Evolutionary conservation across 2,888 invertebrate genomes (phyloP).

Genomic region (Subacronicta megacephala): DNA sequence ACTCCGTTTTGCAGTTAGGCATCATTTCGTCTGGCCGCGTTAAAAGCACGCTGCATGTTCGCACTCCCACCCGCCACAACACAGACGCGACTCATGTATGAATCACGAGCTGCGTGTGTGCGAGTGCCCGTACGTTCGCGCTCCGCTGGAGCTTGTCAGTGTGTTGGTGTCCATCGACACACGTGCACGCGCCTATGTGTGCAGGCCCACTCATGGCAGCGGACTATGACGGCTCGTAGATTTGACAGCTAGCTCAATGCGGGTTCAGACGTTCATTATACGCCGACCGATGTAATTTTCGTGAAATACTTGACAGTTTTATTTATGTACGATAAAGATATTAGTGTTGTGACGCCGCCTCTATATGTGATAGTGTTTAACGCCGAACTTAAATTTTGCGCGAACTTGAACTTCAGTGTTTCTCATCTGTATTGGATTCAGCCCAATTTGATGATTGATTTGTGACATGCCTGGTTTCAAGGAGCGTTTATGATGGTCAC

Average conservation of each 20-base stretch:
- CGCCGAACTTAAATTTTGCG: conserved; percentile 73
- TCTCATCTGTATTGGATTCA: conserved; percentile 58
- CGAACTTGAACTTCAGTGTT: conserved; percentile 78
- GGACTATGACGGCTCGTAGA: conserved; percentile 90
- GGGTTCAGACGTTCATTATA: conserved; percentile 89
- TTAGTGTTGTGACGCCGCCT: conserved; percentile 66
- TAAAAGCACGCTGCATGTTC: conserved; percentile 89
- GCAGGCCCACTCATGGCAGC: conserved; percentile 88
- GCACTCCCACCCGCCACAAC: conserved; percentile 88
- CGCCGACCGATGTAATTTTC: conserved; percentile 85
- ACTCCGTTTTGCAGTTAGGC: conserved; percentile 83
- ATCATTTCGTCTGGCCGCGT: conserved; percentile 88
- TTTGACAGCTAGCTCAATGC: conserved; percentile 90
- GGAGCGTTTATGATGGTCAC: conserved; percentile 83
- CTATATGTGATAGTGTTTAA: conserved; percentile 61
- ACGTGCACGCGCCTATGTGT: conserved; percentile 81
- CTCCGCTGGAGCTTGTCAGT: conserved; percentile 85
- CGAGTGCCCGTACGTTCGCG: conserved; percentile 81
- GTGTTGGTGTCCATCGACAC: conserved; percentile 84
- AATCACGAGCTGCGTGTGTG: conserved; percentile 79
- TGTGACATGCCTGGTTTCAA: conserved; percentile 80
- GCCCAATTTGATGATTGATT: conserved; percentile 77
- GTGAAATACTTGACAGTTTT: conserved; percentile 82
- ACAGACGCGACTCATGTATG: conserved; percentile 82
- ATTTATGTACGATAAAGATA: conserved; percentile 75